These are phyloP conservation scores for Drosophila ochracea DNA, from an alignment of 2,888 invertebrate genomes.

Conservation along the genomic window DNA sequence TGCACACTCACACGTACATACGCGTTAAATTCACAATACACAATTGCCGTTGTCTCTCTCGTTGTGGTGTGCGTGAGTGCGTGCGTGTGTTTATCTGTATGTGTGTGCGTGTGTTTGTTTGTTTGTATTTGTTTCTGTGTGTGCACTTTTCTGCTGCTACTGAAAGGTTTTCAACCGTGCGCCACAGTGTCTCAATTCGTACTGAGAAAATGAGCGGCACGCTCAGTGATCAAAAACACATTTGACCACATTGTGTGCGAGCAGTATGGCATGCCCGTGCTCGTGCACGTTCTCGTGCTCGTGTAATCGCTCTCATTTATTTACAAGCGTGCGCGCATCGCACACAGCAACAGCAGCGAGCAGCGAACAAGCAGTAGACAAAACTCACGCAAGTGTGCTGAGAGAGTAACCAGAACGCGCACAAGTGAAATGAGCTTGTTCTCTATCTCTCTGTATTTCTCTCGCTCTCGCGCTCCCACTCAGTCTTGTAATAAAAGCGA, in stretches of 20 bases:
- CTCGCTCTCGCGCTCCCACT: constrained; percentile 54
- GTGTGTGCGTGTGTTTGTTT: constrained; percentile 37
- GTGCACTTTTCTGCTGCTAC: constrained; percentile 68
- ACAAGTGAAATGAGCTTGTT: constrained; percentile 58
- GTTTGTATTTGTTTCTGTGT: constrained; percentile 30
- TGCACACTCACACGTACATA: constrained; percentile 30
- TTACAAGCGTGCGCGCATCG: constrained; percentile 61
- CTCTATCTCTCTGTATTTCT: constrained; percentile 14
- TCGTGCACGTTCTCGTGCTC: constrained; percentile 13
- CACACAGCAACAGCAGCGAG: constrained; percentile 18
- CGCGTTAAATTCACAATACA: constrained; percentile 38
- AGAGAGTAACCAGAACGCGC: constrained; percentile 44
- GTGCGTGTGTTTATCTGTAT: neutral
- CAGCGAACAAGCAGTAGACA: constrained; percentile 8
- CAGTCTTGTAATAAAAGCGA: constrained; percentile 55
- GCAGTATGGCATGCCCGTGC: constrained; percentile 52
- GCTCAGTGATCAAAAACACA: constrained; percentile 53
- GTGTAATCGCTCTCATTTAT: constrained; percentile 69
- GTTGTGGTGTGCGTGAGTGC: constrained; percentile 23
- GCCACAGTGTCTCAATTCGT: constrained; percentile 76
- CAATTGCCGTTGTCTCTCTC: constrained; percentile 54
- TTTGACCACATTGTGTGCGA: constrained; percentile 60
- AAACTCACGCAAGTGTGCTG: constrained; percentile 43
- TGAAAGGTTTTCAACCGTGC: constrained; percentile 75
- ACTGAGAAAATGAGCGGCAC: constrained; percentile 67